Evolutionary conservation across 2,113 vertebrate species (phyloP).

Genomic region (Platysternon megacephalum): DNA sequence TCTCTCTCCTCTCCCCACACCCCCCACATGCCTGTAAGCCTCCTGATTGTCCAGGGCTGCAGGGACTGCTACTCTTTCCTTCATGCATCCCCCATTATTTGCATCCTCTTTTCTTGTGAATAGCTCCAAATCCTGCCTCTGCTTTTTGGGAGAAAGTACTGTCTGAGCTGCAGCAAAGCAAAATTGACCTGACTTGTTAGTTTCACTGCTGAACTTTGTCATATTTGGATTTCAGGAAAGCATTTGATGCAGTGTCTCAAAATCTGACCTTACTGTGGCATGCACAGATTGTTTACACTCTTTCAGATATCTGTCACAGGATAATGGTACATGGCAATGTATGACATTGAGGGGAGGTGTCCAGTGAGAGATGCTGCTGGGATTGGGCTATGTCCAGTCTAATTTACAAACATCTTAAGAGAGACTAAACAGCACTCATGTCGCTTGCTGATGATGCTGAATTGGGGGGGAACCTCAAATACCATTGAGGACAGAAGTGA

Average conservation of each 20-base stretch:
- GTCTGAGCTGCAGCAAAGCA: not conserved
- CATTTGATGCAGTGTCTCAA: not conserved
- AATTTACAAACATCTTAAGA: not conserved
- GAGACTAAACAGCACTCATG: not conserved
- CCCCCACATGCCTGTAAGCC: not conserved
- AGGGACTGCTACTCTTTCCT: not conserved
- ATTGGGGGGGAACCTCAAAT: not conserved
- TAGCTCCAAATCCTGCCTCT: not conserved
- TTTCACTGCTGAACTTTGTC: not conserved
- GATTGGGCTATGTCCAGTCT: not conserved
- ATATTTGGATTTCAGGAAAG: not conserved
- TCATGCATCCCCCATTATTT: not conserved
- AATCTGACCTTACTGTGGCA: not conserved
- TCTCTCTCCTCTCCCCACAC: accelerated
- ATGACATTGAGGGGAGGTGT: not conserved
- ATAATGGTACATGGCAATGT: not conserved
- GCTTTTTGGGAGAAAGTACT: not conserved
- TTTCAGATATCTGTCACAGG: not conserved
- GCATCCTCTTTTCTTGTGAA: not conserved
- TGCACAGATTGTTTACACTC: not conserved
- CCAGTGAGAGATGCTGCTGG: not conserved
- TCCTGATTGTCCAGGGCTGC: not conserved
- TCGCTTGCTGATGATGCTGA: not conserved
- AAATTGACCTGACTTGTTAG: not conserved
- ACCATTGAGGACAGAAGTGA: not conserved